Conservation (phyloP, 1,140 invertebrate genomes). For the Eriosoma lanigerum region DNA sequence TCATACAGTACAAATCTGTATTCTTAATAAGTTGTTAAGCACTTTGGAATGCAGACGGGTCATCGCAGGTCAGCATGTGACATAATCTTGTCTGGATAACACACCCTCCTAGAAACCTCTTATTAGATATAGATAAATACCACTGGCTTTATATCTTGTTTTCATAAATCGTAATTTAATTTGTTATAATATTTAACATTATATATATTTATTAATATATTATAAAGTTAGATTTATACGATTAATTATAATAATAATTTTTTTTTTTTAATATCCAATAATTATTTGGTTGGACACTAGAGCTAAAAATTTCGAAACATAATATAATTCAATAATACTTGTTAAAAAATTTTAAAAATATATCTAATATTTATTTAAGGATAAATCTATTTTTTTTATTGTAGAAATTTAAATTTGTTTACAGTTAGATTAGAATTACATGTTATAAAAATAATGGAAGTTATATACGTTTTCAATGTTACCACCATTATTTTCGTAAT, state of each 20-base stretch:
- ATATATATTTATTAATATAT: no score
- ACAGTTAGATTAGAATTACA: no score
- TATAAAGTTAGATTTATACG: no score
- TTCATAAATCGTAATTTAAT: constrained; percentile 1
- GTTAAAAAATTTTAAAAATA: not conserved
- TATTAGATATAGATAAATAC: not conserved
- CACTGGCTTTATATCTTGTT: not conserved
- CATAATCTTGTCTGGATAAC: constrained; percentile 37
- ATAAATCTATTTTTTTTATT: not conserved
- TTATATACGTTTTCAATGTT: no score
- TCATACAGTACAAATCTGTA: not conserved
- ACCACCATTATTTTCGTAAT: no score
- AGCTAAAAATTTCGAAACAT: not conserved
- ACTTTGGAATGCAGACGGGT: constrained; percentile 45
- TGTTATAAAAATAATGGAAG: no score
- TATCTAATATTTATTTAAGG: not conserved
- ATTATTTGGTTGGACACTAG: not conserved
- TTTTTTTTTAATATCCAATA: not conserved
- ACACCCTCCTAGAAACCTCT: constrained; percentile 18
- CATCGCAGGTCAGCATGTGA: constrained; percentile 37
- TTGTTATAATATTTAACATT: no score
- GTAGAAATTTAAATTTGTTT: no score
- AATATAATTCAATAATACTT: not conserved
- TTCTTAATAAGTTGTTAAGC: not conserved
- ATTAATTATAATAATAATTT: not conserved